A percentile compares a stretch with the other conserved stretches of the same genome.
Conservation (phyloP, 2,888 invertebrate genomes). For the Sicus ferrugineus region DNA sequence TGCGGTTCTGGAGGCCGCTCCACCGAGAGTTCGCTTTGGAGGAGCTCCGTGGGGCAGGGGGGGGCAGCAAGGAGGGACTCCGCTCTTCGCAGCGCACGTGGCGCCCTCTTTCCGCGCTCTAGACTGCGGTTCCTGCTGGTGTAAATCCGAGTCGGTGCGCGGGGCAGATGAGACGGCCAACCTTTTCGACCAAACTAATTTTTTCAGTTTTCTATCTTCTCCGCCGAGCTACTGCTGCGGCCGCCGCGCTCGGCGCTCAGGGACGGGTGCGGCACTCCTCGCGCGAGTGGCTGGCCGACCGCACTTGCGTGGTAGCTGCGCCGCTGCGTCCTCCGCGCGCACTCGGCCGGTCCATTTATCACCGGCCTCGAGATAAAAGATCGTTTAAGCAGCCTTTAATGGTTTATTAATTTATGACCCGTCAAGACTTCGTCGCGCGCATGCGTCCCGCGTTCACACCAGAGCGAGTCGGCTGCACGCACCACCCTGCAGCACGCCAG, state of each 20-base stretch:
- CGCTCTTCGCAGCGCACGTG: too few relatives aligned
- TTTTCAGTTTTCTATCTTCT: too few relatives aligned
- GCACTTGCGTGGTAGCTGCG: background rate
- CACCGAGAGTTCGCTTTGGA: too few relatives aligned
- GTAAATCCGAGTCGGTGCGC: too few relatives aligned
- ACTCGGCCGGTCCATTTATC: conserved; percentile 56
- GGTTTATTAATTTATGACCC: conserved; percentile 66
- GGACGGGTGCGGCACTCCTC: background rate
- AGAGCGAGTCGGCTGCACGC: background rate
- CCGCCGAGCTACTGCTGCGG: background rate
- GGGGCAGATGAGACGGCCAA: too few relatives aligned
- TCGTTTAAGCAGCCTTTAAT: conserved; percentile 65
- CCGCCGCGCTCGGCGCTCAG: too few relatives aligned
- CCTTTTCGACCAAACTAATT: too few relatives aligned
- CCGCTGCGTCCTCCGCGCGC: background rate
- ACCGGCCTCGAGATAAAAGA: conserved; percentile 64
- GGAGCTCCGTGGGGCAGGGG: too few relatives aligned
- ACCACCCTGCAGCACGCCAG: background rate
- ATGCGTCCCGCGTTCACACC: background rate
- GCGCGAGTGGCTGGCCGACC: background rate
- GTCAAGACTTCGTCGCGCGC: conserved; percentile 52
- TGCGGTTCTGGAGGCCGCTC: too few relatives aligned
- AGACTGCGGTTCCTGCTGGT: too few relatives aligned
- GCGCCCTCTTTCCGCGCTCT: too few relatives aligned
- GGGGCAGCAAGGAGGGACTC: too few relatives aligned